Evolutionary conservation across 1,140 invertebrate species (phyloP).

Genomic region (Cydia fagiglandana): DNA sequence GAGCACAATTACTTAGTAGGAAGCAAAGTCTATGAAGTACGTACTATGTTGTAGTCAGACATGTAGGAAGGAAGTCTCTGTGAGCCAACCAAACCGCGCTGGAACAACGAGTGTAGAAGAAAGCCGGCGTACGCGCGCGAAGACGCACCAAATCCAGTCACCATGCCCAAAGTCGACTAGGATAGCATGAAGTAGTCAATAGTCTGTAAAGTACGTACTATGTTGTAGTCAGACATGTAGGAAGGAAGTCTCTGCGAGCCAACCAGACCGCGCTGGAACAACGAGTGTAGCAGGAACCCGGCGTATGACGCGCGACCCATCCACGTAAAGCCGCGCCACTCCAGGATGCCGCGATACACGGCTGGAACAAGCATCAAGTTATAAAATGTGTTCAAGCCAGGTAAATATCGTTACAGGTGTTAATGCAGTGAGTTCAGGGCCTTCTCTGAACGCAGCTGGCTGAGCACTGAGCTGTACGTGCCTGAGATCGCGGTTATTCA

Average conservation of each 20-base stretch:
- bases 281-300: slow-evolving; percentile 64
- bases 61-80: slow-evolving; percentile 42
- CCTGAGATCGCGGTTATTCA: too few species aligned
- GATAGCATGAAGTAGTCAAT: too few species aligned
- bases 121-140: slow-evolving; percentile 54
- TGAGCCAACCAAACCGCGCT: slow-evolving; percentile 42
- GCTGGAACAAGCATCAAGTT: not conserved
- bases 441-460: too few species aligned
- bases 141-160: slow-evolving; percentile 60
- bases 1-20: too few species aligned
- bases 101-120: slow-evolving; percentile 64
- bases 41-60: slow-evolving; percentile 59
- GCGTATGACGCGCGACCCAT: slow-evolving; percentile 59
- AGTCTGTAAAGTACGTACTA: slow-evolving; percentile 50
- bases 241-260: slow-evolving; percentile 45
- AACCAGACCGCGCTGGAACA: slow-evolving; percentile 57
- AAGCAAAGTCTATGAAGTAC: too few species aligned
- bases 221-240: slow-evolving; percentile 53
- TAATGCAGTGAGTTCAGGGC: too few species aligned
- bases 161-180: too few species aligned
- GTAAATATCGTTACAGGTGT: too few species aligned
- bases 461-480: too few species aligned
- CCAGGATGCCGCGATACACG: slow-evolving; percentile 57
- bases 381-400: not conserved
- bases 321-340: slow-evolving; percentile 71